Evolutionary conservation across 2,797 vertebrate genomes (phyloP), one percentile per base, ranked within the genome.

Genomic region (Thunnus albacares): DNA sequence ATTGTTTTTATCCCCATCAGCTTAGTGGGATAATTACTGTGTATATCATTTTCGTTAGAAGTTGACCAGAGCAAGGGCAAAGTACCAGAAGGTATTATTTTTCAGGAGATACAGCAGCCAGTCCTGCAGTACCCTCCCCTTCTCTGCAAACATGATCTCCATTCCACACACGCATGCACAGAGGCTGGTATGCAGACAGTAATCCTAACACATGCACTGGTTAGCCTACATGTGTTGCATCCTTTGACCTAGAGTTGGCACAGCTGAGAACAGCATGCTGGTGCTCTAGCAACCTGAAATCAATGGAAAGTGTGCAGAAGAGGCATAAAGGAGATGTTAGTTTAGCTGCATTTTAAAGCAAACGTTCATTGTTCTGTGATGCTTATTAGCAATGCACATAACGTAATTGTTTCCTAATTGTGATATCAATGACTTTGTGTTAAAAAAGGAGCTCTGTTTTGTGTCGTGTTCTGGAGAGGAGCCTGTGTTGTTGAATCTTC

Each of bases 181-280:
- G 22, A 57, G 62, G 61, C 69, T 71, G 88, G 86, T 86, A 91
- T 89, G 88, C 78, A 88, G 86, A 86, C 85, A 22, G 69, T 70
- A 77, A 88, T 87, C 85, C 70, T 62, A 61, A 80, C 63, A 24
- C 75, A 81, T 75, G 74, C 72, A 55, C n/a, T 38, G 28, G 35
- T 68, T 30, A 14, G 55, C 59, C 35, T 80, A 61, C 63, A 73
- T 77, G 72, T 72, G 69, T 61, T 70, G 77, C 81, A 82, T 75
- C 61, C 77, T 56, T 77, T 51, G 57, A 47, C 73, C 51, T 59
- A 26, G 64, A 79, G 58, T 71, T 81, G 78, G 71, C 71, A 53
- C 56, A 71, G n/a, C 59, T 30, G n/a, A 30, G 33, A 51, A 43
- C 60, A 26, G 7, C 58, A 67, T 33, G 59, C 61, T 26, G 45